Evolutionary conservation across 2,888 invertebrate genomes (phyloP).

Genomic region (Nudaria mundana): DNA sequence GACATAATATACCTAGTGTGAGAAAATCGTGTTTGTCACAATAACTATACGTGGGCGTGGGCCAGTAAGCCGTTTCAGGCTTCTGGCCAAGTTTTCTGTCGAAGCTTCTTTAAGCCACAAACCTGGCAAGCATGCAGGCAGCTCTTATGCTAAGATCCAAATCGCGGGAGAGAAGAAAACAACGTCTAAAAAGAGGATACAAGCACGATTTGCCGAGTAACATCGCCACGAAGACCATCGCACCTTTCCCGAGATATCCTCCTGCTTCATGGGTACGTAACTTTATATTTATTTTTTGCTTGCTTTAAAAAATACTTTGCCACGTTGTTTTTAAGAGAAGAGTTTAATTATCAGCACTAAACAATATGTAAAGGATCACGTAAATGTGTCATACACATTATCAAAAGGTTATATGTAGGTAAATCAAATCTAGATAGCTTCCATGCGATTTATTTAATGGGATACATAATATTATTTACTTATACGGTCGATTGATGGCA

Average conservation of each 20-base stretch:
- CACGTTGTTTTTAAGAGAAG: too few relatives aligned
- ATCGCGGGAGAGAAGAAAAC: conserved; percentile 92
- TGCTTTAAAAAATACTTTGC: not conserved
- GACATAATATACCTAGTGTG: conserved; percentile 25
- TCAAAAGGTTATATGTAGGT: too few relatives aligned
- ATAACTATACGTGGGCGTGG: conserved; percentile 18
- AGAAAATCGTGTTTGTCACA: conserved; percentile 12
- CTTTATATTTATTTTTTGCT: not conserved
- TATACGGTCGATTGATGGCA: too few relatives aligned
- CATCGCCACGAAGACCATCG: conserved; percentile 92
- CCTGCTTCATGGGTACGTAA: conserved; percentile 87
- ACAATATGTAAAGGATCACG: too few relatives aligned
- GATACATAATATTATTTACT: too few relatives aligned
- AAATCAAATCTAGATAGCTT: too few relatives aligned
- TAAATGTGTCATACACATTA: too few relatives aligned
- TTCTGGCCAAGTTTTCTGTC: conserved; percentile 47
- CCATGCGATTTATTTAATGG: too few relatives aligned
- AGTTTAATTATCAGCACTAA: too few relatives aligned
- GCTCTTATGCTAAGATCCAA: conserved; percentile 95
- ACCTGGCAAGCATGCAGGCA: conserved; percentile 92
- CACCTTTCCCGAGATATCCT: conserved; percentile 93
- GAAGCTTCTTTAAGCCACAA: conserved; percentile 61
- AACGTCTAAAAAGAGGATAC: conserved; percentile 86
- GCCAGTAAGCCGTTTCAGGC: conserved; percentile 27
- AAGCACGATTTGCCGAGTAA: conserved; percentile 92